Conservation (phyloP, 2,797 vertebrate genomes). For the Gambusia yucatana region DNA sequence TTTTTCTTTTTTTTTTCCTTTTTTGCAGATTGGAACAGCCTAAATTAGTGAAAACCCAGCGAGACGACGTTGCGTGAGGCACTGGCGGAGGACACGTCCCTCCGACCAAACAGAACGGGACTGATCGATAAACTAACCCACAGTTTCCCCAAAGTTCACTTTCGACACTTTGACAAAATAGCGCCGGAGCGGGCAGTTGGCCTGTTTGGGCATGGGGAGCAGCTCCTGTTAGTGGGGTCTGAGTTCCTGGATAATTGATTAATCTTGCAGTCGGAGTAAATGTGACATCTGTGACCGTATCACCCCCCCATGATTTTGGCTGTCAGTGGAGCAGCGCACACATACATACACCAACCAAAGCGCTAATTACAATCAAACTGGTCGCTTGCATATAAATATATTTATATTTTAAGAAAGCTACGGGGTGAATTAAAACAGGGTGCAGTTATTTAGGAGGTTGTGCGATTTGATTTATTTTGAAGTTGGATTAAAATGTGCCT, state of each 20-base stretch:
- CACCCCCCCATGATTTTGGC: conserved; percentile 66
- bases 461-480: conserved; percentile 74
- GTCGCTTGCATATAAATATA: not conserved
- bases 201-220: conserved; percentile 18
- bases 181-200: conserved; percentile 36
- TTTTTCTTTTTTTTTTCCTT: conserved; percentile 3
- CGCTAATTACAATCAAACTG: conserved; percentile 32
- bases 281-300: conserved; percentile 73
- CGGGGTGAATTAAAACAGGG: conserved; percentile 31
- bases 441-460: conserved; percentile 48
- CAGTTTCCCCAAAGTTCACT: conserved; percentile 79
- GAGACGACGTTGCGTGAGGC: conserved; percentile 18
- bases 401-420: not conserved
- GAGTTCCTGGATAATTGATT: conserved; percentile 69
- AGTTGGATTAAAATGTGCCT: conserved; percentile 71
- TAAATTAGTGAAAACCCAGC: conserved; percentile 35
- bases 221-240: conserved; percentile 28
- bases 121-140: conserved; percentile 65
- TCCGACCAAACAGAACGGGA: conserved; percentile 18
- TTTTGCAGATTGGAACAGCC: conserved; percentile 44
- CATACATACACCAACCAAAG: conserved; percentile 35
- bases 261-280: conserved; percentile 59
- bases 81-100: conserved; percentile 45
- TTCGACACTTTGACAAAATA: conserved; percentile 60
- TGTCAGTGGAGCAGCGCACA: conserved; percentile 64